phyloP scores from a whole-genome alignment of 2,888 invertebrate genomes.

The Ceratothoa steindachneri region DNA sequence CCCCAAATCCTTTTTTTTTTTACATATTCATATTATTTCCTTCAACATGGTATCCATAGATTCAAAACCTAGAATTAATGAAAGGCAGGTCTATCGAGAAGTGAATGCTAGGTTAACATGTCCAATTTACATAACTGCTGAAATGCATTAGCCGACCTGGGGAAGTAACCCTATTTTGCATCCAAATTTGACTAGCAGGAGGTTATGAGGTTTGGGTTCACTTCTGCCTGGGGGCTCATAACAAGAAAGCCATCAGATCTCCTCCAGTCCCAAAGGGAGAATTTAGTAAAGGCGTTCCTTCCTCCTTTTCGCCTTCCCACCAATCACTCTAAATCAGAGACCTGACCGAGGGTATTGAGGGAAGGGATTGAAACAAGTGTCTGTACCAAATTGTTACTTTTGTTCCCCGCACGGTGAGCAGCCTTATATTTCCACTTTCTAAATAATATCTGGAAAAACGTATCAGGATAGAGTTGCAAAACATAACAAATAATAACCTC shows the following conservation, averaged over 20 bases:
- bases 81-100: neutral
- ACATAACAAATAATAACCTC: no score
- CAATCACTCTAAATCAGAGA: neutral
- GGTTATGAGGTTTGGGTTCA: neutral
- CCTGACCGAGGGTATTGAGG: neutral
- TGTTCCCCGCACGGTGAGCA: no score
- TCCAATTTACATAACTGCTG: neutral
- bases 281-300: neutral
- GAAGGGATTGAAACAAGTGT: neutral
- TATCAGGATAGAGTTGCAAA: no score
- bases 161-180: neutral
- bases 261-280: conserved; percentile 1
- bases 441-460: no score
- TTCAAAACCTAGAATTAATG: neutral
- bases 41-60: neutral
- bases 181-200: neutral
- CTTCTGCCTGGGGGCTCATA: neutral
- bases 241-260: neutral
- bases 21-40: neutral
- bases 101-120: neutral
- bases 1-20: neutral
- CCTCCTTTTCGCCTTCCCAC: neutral
- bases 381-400: neutral
- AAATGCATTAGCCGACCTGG: neutral
- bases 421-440: no score